Conservation (phyloP, 2,113 vertebrate species). For the Anhinga rufa region DNA sequence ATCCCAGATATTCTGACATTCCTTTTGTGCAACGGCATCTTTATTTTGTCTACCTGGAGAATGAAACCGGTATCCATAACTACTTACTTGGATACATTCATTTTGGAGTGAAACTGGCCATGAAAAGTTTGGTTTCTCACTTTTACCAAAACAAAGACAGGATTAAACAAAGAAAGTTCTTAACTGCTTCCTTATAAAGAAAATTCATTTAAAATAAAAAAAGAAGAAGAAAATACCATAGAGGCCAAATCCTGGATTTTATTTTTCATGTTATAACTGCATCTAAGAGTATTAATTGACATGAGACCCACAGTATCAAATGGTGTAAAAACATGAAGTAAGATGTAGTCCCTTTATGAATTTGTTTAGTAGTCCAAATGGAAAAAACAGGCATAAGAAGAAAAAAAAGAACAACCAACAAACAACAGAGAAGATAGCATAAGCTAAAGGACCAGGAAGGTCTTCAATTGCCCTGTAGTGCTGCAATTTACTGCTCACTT, state of each 20-base stretch:
- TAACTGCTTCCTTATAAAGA: not conserved
- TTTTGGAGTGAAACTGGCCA: not conserved
- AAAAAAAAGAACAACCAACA: too few relatives aligned
- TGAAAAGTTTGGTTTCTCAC: not conserved
- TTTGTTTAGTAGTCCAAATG: not conserved
- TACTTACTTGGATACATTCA: not conserved
- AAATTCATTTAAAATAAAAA: not conserved
- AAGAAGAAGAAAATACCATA: not conserved
- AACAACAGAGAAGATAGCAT: not conserved
- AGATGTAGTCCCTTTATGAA: not conserved
- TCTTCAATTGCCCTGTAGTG: not conserved
- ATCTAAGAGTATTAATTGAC: not conserved
- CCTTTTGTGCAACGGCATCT: not conserved
- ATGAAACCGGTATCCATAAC: not conserved
- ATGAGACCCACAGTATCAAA: not conserved
- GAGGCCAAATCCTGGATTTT: not conserved
- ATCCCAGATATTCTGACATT: not conserved
- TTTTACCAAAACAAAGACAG: not conserved
- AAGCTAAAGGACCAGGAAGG: not conserved
- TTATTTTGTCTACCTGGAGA: not conserved
- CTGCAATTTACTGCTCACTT: not conserved
- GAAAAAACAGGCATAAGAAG: not conserved
- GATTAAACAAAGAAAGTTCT: not conserved
- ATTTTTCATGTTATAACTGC: not conserved
- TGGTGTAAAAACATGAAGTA: not conserved